These are phyloP conservation scores for Lagria hirta DNA, from an alignment of 2,888 invertebrate genomes.

Conservation along the genomic window DNA sequence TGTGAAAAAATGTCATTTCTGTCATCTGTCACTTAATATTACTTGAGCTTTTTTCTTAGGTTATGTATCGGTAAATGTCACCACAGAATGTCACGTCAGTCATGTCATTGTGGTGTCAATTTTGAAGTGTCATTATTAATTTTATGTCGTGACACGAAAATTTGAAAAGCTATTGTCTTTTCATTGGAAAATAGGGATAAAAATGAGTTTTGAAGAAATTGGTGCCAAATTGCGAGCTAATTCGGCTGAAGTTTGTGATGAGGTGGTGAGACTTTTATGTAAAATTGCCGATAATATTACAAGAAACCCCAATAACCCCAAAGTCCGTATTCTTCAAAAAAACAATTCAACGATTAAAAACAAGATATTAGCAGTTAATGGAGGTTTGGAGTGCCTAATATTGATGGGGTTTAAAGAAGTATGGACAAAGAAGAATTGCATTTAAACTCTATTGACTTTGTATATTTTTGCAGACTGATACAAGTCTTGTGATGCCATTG, in stretches of 20 bases:
- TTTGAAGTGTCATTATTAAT: background rate
- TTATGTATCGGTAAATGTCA: too few relatives aligned
- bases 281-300: slow-evolving; percentile 48
- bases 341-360: slow-evolving; percentile 38
- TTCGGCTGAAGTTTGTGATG: slow-evolving; percentile 19
- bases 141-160: background rate
- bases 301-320: slow-evolving; percentile 40
- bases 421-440: too few relatives aligned
- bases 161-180: background rate
- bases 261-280: slow-evolving; percentile 33
- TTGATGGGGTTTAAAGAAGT: slow-evolving; percentile 49
- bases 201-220: slow-evolving; percentile 13
- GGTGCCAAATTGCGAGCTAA: slow-evolving; percentile 9
- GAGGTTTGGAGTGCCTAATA: slow-evolving; percentile 43
- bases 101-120: slow-evolving; percentile 1
- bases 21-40: too few relatives aligned
- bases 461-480: slow-evolving; percentile 33
- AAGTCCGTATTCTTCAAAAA: slow-evolving; percentile 43
- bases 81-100: too few relatives aligned
- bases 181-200: too few relatives aligned
- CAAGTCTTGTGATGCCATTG: slow-evolving; percentile 28
- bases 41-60: too few relatives aligned
- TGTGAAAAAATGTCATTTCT: too few relatives aligned
- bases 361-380: slow-evolving; percentile 40
- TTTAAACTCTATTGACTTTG: too few relatives aligned